Evolutionary conservation across 2,888 invertebrate genomes (phyloP), one percentile per base, ranked within the genome.

Genomic region (Acanthacorydalis orientalis): DNA sequence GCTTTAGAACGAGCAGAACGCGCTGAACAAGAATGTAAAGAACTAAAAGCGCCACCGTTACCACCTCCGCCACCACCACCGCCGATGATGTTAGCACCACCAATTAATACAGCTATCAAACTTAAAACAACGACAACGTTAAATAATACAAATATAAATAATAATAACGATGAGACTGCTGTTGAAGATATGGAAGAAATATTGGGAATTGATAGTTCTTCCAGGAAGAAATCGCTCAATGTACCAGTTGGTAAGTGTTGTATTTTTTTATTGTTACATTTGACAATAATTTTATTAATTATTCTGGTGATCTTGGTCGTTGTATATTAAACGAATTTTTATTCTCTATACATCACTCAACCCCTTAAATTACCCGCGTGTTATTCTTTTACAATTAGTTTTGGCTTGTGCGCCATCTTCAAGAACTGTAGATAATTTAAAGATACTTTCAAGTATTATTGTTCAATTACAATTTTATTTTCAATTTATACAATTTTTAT

Each of bases 1-100:
- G 77, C 78, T 0, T 51, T 71, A 9, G 72, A 75, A 51, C 62
- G 80, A 49, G 80, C 80, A 0, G 78, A 80, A 56, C 66, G 64
- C 44, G 73, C 74, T 4, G 73, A 74, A 54, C 61, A 59, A 38
- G 57, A 59, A 23, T 57, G 61, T 1, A 62, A 64, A 47, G 59
- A 69, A 0, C 67, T 72, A 0, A 68, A 72, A 0, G 69, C 71
- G 0, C 64, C 72, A 0, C 68, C 73, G 0, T 63, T 68, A 1
- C 61, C 69, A 2, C 68, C 66, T 2, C 61, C 63, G 0, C 60
- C 63, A 1, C 58, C 59, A 2, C 60, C 62, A 10, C 59, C 60
- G 1, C 58, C 55, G 11, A 54, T 54, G 6, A 11, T 34, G 23
- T 3, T 23, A 11, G 51, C 56, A 16, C 60, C 61, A 50, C 61